Base-by-base conservation (phyloP, 2,113 vertebrate genomes). In the Cygnus atratus region DNA sequence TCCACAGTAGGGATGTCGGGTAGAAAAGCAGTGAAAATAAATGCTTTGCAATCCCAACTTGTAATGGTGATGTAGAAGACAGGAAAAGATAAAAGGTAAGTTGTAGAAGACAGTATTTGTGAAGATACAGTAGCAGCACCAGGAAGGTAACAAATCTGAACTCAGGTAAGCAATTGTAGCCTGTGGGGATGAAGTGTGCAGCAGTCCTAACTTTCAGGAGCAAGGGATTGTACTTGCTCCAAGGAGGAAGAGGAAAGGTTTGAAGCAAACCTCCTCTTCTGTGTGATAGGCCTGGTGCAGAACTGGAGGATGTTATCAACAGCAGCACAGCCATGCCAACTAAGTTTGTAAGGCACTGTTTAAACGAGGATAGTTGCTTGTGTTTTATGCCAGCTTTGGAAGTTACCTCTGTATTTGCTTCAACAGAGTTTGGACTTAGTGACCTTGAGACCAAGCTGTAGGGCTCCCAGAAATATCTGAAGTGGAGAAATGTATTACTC, bases 401-500 rank as follows among this genome's bases (percentile, higher is more conserved):
- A 94, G 14, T 59, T 41, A 72, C 16, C 70, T 92, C 63, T 77
- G 6, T 37, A 66, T 55, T 81, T 92, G 19, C 10, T 62, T 48
- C 83, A 88, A n/a, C 35, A 70, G 44, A 91, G 8, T 4, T 55
- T 84, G 81, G 82, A 72, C 54, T 95, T 91, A 8, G 28, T 79
- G 92, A 96, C 95, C 94, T 93, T 95, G 90, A 95, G 67, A 79
- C 55, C 0, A 1, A 91, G 48, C 68, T 67, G 35, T 61, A 87
- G 70, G 73, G 10, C 25, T 93, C 59, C 13, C 35, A 88, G 84
- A 97, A 96, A 91, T 87, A 95, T 25, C 65, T 91, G 66, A 93
- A 94, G 74, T 39, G 95, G 58, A 88, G 75, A 96, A 95, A 96
- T 86, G 80, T 61, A 94, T 91, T 95, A 82, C 35, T 76, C 84